Percentiles rank a stretch among this genome's conserved stretches.
phyloP scores from a whole-genome alignment of 2,113 vertebrate species.

The Rhea americana region DNA sequence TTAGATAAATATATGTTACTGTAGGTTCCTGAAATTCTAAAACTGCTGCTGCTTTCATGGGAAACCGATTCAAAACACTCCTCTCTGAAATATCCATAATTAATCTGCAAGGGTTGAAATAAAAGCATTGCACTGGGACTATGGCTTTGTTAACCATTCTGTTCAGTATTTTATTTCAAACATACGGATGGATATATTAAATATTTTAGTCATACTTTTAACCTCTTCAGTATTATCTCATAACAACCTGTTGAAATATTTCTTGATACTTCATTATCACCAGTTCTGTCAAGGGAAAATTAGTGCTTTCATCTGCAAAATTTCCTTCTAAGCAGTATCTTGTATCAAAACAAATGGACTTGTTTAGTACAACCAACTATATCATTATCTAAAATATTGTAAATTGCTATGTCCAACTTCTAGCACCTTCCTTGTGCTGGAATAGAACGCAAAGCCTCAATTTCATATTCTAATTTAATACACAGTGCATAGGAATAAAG shows the following conservation, averaged over 20 bases:
- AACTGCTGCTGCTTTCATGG: constrained; percentile 72
- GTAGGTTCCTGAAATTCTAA: constrained; percentile 66
- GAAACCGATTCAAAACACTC: constrained; percentile 80
- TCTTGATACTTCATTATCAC: background rate
- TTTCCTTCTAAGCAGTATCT: background rate
- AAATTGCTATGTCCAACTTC: background rate
- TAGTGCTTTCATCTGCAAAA: background rate
- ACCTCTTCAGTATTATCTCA: background rate
- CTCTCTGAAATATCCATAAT: constrained; percentile 74
- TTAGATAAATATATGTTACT: constrained; percentile 67
- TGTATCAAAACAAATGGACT: background rate
- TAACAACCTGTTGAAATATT: background rate
- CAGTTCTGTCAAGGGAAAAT: background rate
- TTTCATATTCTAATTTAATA: background rate
- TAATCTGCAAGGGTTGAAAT: constrained; percentile 69
- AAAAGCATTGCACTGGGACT: background rate
- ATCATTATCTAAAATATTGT: background rate
- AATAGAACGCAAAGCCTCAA: background rate
- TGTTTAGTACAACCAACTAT: background rate
- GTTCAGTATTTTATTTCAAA: background rate
- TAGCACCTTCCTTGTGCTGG: background rate
- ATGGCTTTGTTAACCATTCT: background rate
- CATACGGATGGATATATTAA: background rate
- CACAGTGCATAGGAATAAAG: background rate
- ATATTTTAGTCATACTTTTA: background rate